These are phyloP conservation scores for Oncopeltus fasciatus DNA, from an alignment of 1,140 invertebrate species.

Conservation along the genomic window DNA sequence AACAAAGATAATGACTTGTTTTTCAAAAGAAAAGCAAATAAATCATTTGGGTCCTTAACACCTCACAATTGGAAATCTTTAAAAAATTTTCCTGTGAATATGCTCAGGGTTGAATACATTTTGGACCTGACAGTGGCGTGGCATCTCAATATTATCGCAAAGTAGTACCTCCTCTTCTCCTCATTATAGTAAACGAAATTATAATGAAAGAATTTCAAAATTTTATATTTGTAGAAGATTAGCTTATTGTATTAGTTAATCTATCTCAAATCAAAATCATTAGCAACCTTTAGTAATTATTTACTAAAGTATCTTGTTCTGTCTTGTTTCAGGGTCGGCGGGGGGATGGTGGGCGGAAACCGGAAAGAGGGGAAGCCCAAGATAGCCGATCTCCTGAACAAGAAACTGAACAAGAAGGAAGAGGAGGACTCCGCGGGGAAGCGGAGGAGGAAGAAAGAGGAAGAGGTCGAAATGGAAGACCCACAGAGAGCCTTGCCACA, in stretches of 20 bases:
- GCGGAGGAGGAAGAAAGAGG: conserved; percentile 14
- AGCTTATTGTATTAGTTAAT: neutral
- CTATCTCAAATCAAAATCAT: neutral
- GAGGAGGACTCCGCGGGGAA: conserved; percentile 7
- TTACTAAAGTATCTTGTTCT: conserved; percentile 2
- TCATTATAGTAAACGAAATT: neutral
- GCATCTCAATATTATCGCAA: no score
- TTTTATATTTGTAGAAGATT: neutral
- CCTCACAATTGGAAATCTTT: no score
- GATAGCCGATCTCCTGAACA: conserved; percentile 20
- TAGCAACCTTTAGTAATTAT: neutral
- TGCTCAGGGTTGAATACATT: no score
- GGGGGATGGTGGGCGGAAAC: conserved; percentile 8
- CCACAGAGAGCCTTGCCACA: conserved; percentile 33
- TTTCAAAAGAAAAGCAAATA: no score
- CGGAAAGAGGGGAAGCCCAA: conserved; percentile 11
- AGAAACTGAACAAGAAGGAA: conserved; percentile 10
- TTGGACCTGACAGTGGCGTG: no score
- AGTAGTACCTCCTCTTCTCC: no score
- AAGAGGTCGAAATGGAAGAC: conserved; percentile 16
- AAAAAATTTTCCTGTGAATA: no score
- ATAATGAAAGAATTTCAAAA: neutral
- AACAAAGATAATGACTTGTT: no score
- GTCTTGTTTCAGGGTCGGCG: conserved; percentile 8
- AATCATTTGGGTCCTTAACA: no score